Conservation (phyloP, 2,797 vertebrate genomes). For the Sphenopsis melanotis region DNA sequence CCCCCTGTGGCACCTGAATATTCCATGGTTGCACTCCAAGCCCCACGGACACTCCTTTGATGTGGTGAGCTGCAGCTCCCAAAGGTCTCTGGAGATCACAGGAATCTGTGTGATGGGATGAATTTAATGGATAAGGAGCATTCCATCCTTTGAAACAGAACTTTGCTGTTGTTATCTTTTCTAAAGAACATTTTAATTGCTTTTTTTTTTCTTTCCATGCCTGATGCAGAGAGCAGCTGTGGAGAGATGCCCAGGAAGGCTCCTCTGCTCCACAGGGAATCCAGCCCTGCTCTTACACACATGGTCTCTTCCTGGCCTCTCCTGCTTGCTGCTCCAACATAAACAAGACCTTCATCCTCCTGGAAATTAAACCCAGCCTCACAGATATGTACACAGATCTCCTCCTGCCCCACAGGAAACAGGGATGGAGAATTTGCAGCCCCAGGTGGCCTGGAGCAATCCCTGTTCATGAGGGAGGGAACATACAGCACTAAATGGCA, state of each 20-base stretch:
- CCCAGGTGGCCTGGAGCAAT: neutral
- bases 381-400: neutral
- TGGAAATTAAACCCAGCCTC: neutral
- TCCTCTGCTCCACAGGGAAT: neutral
- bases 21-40: neutral
- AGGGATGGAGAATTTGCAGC: neutral
- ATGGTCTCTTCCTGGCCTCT: neutral
- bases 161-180: neutral
- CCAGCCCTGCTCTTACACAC: neutral
- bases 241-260: neutral
- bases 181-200: neutral
- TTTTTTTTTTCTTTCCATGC: neutral
- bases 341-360: neutral
- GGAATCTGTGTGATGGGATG: rapidly evolving
- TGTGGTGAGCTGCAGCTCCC: neutral
- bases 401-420: neutral
- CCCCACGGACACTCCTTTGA: neutral
- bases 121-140: neutral
- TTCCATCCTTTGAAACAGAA: neutral
- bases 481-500: neutral
- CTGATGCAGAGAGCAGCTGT: neutral
- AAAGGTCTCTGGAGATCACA: neutral
- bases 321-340: neutral
- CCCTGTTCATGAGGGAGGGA: neutral
- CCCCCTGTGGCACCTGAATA: neutral